Conservation (phyloP, 1,140 invertebrate genomes). For the Drosophila virilis region DNA sequence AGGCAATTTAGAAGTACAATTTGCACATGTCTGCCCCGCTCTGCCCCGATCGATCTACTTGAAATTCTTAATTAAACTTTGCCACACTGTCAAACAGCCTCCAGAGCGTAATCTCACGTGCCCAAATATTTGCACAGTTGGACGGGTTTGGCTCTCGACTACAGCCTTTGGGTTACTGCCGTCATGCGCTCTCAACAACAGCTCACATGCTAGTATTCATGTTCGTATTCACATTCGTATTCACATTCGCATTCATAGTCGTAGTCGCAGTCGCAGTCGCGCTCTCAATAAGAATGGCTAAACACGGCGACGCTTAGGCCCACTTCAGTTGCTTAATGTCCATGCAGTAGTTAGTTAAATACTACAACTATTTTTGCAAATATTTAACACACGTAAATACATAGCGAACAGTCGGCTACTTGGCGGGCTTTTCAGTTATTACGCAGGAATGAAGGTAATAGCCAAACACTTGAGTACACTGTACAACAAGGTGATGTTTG, state of each 20-base stretch:
- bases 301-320: slow-evolving; percentile 2
- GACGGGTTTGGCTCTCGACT: slow-evolving; percentile 17
- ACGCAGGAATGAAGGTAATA: slow-evolving; percentile 33
- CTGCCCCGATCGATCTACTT: slow-evolving; percentile 18
- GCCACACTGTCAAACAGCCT: slow-evolving; percentile 40
- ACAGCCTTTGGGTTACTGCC: slow-evolving; percentile 22
- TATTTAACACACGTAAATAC: slow-evolving; percentile 65
- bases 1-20: not conserved
- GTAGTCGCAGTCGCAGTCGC: slow-evolving; percentile 15
- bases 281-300: slow-evolving; percentile 24
- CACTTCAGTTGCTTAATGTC: slow-evolving; percentile 41
- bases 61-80: slow-evolving; percentile 63
- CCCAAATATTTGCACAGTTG: slow-evolving; percentile 66
- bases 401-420: slow-evolving; percentile 22
- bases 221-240: slow-evolving; percentile 14
- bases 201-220: slow-evolving; percentile 4
- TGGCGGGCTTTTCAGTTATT: not conserved
- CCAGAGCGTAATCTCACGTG: slow-evolving; percentile 58
- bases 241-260: slow-evolving; percentile 34
- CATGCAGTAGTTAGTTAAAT: slow-evolving; percentile 67
- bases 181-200: not conserved
- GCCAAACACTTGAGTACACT: slow-evolving; percentile 50
- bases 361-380: slow-evolving; percentile 58
- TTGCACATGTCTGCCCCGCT: not conserved
- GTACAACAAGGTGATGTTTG: slow-evolving; percentile 21